phyloP scores from a whole-genome alignment of 2,888 invertebrate genomes.

The Dugesia japonica region DNA sequence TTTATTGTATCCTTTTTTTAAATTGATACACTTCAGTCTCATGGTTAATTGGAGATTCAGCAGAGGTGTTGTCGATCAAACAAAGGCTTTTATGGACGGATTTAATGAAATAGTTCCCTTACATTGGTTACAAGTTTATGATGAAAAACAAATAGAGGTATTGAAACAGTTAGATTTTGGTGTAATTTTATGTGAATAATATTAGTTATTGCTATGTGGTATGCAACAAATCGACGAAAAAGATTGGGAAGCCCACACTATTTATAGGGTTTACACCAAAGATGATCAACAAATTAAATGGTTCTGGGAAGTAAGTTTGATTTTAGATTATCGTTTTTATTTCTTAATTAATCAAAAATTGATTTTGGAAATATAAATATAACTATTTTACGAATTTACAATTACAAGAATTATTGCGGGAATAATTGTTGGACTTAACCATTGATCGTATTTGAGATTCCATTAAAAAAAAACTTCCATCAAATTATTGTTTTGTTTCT shows the following conservation, averaged over 20 bases:
- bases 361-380: no score
- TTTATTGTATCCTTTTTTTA: neutral
- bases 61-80: slow-evolving; percentile 35
- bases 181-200: slow-evolving; percentile 28
- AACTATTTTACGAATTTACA: no score
- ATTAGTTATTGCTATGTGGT: slow-evolving; percentile 75
- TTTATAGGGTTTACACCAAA: slow-evolving; percentile 85
- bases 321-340: no score
- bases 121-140: slow-evolving; percentile 34
- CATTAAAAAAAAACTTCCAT: no score
- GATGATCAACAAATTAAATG: slow-evolving; percentile 88
- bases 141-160: slow-evolving; percentile 35
- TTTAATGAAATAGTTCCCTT: slow-evolving; percentile 33
- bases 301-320: slow-evolving; percentile 99
- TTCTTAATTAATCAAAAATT: no score
- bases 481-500: no score
- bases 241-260: slow-evolving; percentile 94
- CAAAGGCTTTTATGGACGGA: slow-evolving; percentile 34
- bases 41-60: slow-evolving; percentile 35
- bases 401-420: no score
- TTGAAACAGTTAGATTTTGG: no score
- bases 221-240: slow-evolving; percentile 99
- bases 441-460: no score
- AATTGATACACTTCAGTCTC: slow-evolving; percentile 28
- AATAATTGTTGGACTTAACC: no score